These are phyloP conservation scores for Rhincodon typus DNA, from an alignment of 2,797 vertebrate species.

Conservation along the genomic window DNA sequence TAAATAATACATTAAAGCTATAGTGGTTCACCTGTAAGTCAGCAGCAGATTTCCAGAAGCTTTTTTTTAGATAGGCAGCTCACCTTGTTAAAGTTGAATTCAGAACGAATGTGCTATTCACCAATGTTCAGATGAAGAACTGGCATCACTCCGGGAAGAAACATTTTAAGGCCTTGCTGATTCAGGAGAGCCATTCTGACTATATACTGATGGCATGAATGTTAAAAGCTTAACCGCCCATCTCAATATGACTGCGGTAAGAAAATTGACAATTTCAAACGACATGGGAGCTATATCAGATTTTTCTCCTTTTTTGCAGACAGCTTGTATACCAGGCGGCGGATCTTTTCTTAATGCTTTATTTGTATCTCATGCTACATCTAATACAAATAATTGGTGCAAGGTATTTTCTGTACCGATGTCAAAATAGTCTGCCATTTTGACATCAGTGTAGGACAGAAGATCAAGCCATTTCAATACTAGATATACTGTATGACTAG, in stretches of 20 bases:
- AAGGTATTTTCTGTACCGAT: not conserved
- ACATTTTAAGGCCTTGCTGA: not conserved
- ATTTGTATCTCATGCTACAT: not conserved
- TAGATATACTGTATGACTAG: not conserved
- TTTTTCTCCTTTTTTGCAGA: too few species aligned
- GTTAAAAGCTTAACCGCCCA: not conserved
- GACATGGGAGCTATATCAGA: too few species aligned
- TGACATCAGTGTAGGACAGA: not conserved
- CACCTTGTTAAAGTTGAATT: not conserved
- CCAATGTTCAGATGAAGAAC: not conserved
- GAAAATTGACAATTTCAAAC: not conserved
- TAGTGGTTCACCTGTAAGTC: not conserved
- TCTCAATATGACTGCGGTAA: not conserved
- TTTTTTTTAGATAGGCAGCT: not conserved
- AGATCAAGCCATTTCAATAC: not conserved
- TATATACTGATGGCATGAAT: not conserved
- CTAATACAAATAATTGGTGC: not conserved
- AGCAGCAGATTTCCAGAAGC: not conserved
- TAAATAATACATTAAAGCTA: constrained; percentile 26
- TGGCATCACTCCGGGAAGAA: not conserved
- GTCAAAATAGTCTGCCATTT: not conserved
- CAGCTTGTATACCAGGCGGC: not conserved
- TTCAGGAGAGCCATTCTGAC: not conserved
- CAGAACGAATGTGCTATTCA: not conserved
- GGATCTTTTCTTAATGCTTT: not conserved